Percentiles rank a stretch among this genome's conserved stretches.
These are phyloP conservation scores for Monarcha castaneiventris DNA, from an alignment of 2,113 vertebrate genomes.

Conservation along the genomic window DNA sequence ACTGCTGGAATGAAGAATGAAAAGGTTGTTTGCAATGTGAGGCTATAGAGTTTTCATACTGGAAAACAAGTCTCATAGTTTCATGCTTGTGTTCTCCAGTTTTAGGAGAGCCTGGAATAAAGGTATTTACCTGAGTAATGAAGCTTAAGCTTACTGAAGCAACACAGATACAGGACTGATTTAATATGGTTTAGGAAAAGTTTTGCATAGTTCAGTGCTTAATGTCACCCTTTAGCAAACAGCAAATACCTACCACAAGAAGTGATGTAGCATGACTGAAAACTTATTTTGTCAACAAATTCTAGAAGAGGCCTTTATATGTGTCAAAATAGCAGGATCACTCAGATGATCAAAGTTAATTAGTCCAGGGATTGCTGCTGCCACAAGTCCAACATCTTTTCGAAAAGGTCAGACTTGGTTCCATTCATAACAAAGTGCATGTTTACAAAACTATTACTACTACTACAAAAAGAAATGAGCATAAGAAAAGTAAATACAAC, in stretches of 20 bases:
- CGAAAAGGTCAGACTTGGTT: neutral
- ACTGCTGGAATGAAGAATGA: neutral
- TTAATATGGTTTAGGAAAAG: neutral
- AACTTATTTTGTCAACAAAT: neutral
- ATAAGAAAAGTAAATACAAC: neutral
- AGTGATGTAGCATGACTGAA: neutral
- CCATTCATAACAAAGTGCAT: neutral
- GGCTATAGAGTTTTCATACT: neutral
- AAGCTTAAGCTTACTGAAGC: neutral
- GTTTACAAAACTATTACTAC: neutral
- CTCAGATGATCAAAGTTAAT: neutral
- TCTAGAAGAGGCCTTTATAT: neutral
- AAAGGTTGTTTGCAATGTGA: neutral
- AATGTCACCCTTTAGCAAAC: neutral
- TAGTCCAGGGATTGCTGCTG: neutral
- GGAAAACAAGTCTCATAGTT: neutral
- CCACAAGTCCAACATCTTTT: neutral
- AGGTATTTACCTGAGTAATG: neutral
- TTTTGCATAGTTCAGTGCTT: neutral
- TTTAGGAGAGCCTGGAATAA: neutral
- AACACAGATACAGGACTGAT: neutral
- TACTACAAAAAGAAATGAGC: neutral
- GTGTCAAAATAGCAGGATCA: neutral
- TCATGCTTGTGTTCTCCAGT: neutral
- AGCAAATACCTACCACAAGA: neutral